These are phyloP conservation scores for Megaceryle maxima DNA, from an alignment of 2,113 vertebrate species.

Conservation along the genomic window DNA sequence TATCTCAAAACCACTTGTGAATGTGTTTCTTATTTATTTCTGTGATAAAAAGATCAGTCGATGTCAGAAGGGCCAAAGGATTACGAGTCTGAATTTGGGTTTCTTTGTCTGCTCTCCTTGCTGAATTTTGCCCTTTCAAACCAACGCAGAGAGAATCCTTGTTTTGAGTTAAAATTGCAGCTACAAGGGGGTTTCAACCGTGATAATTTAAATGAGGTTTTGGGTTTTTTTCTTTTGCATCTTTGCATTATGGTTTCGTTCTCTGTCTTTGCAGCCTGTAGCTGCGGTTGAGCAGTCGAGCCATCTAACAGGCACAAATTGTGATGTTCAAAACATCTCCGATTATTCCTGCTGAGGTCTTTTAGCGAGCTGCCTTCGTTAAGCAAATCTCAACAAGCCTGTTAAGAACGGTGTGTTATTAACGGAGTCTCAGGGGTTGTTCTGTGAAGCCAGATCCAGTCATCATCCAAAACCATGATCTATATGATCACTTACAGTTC, in stretches of 20 bases:
- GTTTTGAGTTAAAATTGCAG: not conserved
- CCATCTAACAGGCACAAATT: not conserved
- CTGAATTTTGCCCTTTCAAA: not conserved
- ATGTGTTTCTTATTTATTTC: not conserved
- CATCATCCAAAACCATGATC: fast-evolving
- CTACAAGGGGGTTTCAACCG: not conserved
- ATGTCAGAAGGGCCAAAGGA: not conserved
- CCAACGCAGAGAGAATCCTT: not conserved
- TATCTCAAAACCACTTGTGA: not conserved
- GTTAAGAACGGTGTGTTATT: not conserved
- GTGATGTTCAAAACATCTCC: fast-evolving
- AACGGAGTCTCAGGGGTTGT: not conserved
- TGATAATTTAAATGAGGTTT: not conserved
- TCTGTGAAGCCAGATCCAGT: not conserved
- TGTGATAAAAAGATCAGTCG: fast-evolving
- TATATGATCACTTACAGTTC: fast-evolving
- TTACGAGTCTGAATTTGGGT: not conserved
- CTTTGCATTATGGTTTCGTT: not conserved
- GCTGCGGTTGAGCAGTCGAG: not conserved
- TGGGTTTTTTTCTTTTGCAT: not conserved
- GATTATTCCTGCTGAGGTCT: not conserved
- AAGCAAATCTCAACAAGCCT: fast-evolving
- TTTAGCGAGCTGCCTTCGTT: fast-evolving
- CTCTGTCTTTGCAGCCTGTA: not conserved
- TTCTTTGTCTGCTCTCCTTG: fast-evolving